A percentile compares a stretch with the other conserved stretches of the same genome.
Evolutionary conservation across 2,797 vertebrate genomes (phyloP).

Genomic region (Chiloscyllium punctatum): DNA sequence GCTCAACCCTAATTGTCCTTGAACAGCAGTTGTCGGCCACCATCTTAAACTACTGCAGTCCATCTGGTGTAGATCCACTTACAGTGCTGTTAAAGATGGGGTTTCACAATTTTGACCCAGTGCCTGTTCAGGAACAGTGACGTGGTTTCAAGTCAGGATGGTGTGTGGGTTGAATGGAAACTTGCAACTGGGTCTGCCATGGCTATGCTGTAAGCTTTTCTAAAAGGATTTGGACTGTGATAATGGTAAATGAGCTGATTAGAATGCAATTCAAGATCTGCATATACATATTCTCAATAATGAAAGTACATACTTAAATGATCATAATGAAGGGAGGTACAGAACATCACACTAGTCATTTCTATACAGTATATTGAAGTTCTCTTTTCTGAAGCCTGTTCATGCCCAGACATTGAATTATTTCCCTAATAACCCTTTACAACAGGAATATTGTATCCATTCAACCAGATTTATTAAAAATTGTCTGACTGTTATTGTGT

Average conservation of each 20-base stretch:
- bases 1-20: not conserved
- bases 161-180: not conserved
- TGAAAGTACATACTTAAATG: not conserved
- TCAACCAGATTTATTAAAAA: not conserved
- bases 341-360: not conserved
- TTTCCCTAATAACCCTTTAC: not conserved
- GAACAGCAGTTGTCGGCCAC: not conserved
- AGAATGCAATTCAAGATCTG: not conserved
- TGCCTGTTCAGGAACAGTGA: not conserved
- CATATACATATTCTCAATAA: not conserved
- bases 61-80: not conserved
- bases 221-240: not conserved
- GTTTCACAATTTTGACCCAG: not conserved
- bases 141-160: not conserved
- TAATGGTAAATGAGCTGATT: not conserved
- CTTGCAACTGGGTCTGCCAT: not conserved
- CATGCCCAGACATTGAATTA: not conserved
- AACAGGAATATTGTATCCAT: not conserved
- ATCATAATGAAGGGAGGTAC: no score
- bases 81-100: no score
- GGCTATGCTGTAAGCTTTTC: not conserved
- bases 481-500: not conserved
- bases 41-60: not conserved
- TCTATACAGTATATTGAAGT: not conserved
- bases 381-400: not conserved